phyloP scores from a whole-genome alignment of 2,797 vertebrate species.

The Thunnus albacares region DNA sequence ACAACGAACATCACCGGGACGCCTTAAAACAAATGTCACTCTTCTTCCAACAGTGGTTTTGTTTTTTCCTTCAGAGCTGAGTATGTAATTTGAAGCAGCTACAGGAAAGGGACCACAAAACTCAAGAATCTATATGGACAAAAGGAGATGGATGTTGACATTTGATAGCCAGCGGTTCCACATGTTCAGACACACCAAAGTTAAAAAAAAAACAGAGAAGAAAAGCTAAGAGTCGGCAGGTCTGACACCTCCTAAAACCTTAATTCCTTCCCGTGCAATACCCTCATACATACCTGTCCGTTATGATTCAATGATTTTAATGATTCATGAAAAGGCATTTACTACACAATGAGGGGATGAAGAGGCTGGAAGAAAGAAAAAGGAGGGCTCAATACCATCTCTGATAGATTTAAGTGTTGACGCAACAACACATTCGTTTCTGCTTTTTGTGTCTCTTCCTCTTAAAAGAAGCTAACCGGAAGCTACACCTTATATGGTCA shows the following conservation, averaged over 20 bases:
- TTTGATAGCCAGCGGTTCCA: constrained; percentile 25
- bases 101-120: constrained; percentile 13
- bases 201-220: not conserved
- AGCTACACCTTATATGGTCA: constrained; percentile 30
- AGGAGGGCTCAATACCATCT: not conserved
- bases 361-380: not conserved
- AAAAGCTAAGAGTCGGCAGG: not conserved
- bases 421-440: constrained; percentile 42
- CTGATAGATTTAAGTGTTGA: not conserved
- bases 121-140: constrained; percentile 11
- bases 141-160: constrained; percentile 26
- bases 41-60: not conserved
- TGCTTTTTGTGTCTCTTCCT: constrained; percentile 64
- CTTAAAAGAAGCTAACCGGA: constrained; percentile 9
- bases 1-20: not conserved
- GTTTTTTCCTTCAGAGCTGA: not conserved
- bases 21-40: constrained; percentile 4
- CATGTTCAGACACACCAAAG: not conserved
- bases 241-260: not conserved
- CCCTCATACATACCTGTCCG: not conserved
- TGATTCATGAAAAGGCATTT: constrained; percentile 47
- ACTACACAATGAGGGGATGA: constrained; percentile 47
- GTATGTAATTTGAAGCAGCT: constrained; percentile 17
- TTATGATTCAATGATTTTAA: too few relatives aligned
- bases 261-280: not conserved